A percentile compares a stretch with the other conserved stretches of the same genome.
Conservation (phyloP, 2,113 vertebrate species). For the Mus pahari region DNA sequence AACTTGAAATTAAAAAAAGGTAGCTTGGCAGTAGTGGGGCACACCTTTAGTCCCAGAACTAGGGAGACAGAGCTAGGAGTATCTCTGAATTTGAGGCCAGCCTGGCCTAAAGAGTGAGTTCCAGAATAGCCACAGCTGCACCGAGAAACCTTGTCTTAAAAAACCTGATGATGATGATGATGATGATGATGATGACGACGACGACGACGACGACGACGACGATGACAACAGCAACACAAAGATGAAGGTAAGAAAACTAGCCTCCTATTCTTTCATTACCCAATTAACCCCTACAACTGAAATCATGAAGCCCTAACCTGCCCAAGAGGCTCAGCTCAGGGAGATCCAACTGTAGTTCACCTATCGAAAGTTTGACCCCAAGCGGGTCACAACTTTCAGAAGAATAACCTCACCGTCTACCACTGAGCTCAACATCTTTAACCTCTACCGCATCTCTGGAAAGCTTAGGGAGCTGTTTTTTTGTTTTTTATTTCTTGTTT, state of each 20-base stretch:
- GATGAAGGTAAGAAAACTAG: not conserved
- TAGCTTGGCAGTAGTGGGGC: not conserved
- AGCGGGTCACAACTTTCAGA: not conserved
- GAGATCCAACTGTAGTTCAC: not conserved
- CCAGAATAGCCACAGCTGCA: not conserved
- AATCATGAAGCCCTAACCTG: not conserved
- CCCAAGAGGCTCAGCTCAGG: not conserved
- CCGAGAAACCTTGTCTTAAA: not conserved
- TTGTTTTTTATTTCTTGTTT: too few species aligned
- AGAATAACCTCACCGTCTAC: not conserved
- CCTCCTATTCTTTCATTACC: not conserved
- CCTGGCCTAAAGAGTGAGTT: not conserved
- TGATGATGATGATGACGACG: too few species aligned
- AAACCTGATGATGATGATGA: too few species aligned
- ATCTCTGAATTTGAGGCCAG: not conserved
- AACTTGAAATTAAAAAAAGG: not conserved
- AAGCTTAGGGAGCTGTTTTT: not conserved
- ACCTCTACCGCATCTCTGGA: not conserved
- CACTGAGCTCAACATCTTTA: not conserved
- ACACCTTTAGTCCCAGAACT: not conserved
- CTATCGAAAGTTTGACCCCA: not conserved
- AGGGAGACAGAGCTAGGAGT: not conserved
- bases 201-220: too few species aligned
- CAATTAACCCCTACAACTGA: not conserved
- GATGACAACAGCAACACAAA: not conserved